Conservation (phyloP, 2,797 vertebrate species). For the Lacerta bilineata region DNA sequence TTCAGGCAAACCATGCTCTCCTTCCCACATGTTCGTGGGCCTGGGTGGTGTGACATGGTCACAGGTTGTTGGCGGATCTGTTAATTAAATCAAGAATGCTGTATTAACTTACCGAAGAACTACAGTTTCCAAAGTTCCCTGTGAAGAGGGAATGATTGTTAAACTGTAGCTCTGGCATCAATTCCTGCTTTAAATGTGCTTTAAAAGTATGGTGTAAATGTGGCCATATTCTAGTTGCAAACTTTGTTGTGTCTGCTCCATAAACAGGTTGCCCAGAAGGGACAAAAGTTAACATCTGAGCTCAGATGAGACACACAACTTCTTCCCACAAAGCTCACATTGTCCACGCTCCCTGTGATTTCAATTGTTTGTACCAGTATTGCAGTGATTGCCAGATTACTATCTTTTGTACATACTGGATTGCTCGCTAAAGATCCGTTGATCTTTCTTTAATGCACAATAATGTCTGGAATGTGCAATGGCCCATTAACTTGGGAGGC, state of each 20-base stretch:
- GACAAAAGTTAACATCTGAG: too few relatives aligned
- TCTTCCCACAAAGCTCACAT: not conserved
- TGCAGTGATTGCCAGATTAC: not conserved
- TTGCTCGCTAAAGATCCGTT: not conserved
- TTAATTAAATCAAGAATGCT: not conserved
- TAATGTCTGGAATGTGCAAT: not conserved
- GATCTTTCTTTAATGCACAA: not conserved
- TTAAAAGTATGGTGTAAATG: too few relatives aligned
- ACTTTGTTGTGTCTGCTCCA: too few relatives aligned
- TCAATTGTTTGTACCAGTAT: not conserved
- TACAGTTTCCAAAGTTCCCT: not conserved
- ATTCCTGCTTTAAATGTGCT: too few relatives aligned
- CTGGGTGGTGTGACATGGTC: not conserved
- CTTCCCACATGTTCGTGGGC: accelerated
- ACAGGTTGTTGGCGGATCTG: not conserved
- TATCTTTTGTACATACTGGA: not conserved
- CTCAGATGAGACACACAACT: not conserved
- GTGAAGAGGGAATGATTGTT: not conserved
- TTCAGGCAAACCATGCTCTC: slow-evolving; percentile 36
- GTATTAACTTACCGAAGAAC: not conserved
- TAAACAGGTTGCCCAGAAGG: too few relatives aligned
- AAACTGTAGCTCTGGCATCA: too few relatives aligned
- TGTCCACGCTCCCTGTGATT: too few relatives aligned
- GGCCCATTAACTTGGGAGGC: not conserved
- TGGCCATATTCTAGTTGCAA: too few relatives aligned